Evolutionary conservation across 2,113 vertebrate genomes (phyloP).

Genomic region (Patagioenas fasciata): DNA sequence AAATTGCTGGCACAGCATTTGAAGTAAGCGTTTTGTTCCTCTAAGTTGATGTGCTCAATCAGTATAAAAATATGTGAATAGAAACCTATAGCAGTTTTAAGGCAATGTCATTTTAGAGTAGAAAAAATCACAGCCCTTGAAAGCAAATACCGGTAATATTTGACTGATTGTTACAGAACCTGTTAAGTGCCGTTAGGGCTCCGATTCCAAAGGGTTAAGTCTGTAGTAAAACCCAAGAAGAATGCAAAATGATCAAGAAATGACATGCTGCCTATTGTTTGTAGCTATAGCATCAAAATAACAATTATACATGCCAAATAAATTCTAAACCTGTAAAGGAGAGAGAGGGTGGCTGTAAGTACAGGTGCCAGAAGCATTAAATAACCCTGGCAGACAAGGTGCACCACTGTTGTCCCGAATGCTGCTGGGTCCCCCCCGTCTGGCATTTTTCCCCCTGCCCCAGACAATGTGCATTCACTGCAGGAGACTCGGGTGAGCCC

Average conservation of each 20-base stretch:
- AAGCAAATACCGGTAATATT: neutral
- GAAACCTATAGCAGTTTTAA: neutral
- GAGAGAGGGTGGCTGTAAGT: constrained; percentile 72
- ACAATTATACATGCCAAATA: constrained; percentile 84
- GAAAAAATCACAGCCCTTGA: neutral
- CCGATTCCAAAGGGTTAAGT: constrained; percentile 69
- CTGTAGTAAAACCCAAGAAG: constrained; percentile 60
- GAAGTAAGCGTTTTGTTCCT: neutral
- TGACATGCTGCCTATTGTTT: constrained; percentile 83
- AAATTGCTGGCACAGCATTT: neutral
- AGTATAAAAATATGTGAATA: neutral
- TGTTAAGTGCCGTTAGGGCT: neutral
- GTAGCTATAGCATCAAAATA: constrained; percentile 80
- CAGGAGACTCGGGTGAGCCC: constrained; percentile 91
- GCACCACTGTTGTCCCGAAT: constrained; percentile 81
- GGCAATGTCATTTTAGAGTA: neutral
- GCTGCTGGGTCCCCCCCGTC: constrained; percentile 75
- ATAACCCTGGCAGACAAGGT: constrained; percentile 84
- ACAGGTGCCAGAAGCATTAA: constrained; percentile 86
- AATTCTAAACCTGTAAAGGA: constrained; percentile 81
- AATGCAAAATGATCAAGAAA: constrained; percentile 76
- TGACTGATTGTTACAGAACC: neutral
- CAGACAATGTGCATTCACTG: constrained; percentile 92
- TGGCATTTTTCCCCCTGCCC: constrained; percentile 77
- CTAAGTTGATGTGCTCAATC: neutral